These are phyloP conservation scores for Coecobrya sp. DNA, from an alignment of 2,888 invertebrate genomes.

Conservation along the genomic window DNA sequence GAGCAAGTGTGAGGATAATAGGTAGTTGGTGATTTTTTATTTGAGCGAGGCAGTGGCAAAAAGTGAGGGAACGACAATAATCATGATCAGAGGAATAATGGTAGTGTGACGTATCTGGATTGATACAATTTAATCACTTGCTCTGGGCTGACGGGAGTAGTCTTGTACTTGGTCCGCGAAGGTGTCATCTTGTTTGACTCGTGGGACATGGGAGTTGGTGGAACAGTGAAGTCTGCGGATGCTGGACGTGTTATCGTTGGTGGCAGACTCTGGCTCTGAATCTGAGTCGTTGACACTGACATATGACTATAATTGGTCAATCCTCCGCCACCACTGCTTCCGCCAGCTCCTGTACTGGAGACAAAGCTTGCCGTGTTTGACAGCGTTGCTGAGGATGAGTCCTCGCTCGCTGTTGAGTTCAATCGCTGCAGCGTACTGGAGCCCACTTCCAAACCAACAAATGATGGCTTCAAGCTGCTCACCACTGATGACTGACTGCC, in stretches of 20 bases:
- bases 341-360: conserved; percentile 64
- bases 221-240: conserved; percentile 86
- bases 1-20: conserved; percentile 3
- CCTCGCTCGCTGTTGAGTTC: conserved; percentile 83
- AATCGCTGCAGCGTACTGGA: conserved; percentile 85
- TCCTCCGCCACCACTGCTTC: conserved; percentile 77
- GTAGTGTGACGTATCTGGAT: conserved; percentile 90
- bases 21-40: conserved; percentile 5
- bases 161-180: conserved; percentile 87
- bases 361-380: conserved; percentile 79
- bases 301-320: conserved; percentile 86
- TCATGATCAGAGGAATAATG: conserved; percentile 33
- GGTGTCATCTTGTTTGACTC: conserved; percentile 86
- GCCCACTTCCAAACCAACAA: conserved; percentile 86
- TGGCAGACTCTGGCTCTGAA: conserved; percentile 85
- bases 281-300: conserved; percentile 86
- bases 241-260: conserved; percentile 85
- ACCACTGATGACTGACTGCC: conserved; percentile 81
- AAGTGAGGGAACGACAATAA: conserved; percentile 12
- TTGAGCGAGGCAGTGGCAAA: conserved; percentile 35
- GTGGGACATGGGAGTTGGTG: conserved; percentile 81
- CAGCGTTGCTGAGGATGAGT: conserved; percentile 80
- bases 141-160: conserved; percentile 94
- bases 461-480: conserved; percentile 82
- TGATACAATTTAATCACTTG: conserved; percentile 96